These are phyloP conservation scores for Papilio glaucus DNA, from an alignment of 1,140 invertebrate species.

Conservation along the genomic window DNA sequence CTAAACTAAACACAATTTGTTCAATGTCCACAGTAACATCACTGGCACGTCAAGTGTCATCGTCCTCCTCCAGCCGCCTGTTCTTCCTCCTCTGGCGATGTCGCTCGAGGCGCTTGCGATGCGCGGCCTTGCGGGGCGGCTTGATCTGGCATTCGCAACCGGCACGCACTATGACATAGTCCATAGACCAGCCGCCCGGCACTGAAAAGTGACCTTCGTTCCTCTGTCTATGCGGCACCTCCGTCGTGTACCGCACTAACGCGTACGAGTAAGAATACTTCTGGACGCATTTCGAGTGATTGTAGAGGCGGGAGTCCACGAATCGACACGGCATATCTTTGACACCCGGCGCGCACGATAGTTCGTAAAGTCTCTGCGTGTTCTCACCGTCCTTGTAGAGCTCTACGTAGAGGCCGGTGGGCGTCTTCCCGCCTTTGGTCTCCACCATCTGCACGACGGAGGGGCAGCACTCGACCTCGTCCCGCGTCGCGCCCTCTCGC, in stretches of 20 bases:
- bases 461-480: conserved; percentile 91
- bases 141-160: conserved; percentile 92
- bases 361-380: conserved; percentile 89
- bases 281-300: conserved; percentile 91
- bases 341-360: conserved; percentile 89
- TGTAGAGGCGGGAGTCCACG: conserved; percentile 87
- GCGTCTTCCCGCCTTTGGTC: conserved; percentile 90
- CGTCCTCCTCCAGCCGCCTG: conserved; percentile 63
- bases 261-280: conserved; percentile 94
- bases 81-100: conserved; percentile 68
- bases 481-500: conserved; percentile 84
- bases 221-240: conserved; percentile 75
- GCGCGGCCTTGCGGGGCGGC: conserved; percentile 57
- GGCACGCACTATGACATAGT: conserved; percentile 91
- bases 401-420: conserved; percentile 88
- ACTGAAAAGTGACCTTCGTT: conserved; percentile 83
- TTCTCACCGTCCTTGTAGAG: conserved; percentile 89
- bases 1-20: conserved; percentile 63
- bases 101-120: conserved; percentile 61
- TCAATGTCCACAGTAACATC: conserved; percentile 58
- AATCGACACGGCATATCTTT: conserved; percentile 90
- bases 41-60: conserved; percentile 67
- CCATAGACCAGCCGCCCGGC: conserved; percentile 87
- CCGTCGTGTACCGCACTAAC: conserved; percentile 86
- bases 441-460: conserved; percentile 90